These are phyloP conservation scores for Xiphias gladius DNA, from an alignment of 2,113 vertebrate genomes.

Conservation along the genomic window DNA sequence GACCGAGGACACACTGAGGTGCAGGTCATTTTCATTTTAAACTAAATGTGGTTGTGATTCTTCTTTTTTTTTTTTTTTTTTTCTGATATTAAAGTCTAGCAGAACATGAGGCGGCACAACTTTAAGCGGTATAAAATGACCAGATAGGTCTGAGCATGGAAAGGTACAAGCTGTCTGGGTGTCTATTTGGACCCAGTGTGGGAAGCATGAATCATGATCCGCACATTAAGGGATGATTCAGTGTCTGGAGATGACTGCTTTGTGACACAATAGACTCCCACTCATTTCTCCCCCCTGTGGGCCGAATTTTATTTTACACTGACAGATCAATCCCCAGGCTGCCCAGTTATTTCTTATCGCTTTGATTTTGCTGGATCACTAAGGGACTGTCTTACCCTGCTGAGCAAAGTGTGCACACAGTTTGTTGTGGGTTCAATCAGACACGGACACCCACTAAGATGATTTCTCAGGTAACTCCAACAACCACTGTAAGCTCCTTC, in stretches of 20 bases:
- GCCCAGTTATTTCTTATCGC: conserved; percentile 30
- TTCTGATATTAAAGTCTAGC: neutral
- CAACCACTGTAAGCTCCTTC: neutral
- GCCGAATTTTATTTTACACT: conserved; percentile 28
- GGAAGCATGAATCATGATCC: conserved; percentile 51
- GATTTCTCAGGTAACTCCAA: conserved; percentile 45
- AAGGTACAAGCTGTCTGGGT: neutral
- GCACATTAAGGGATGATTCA: conserved; percentile 42
- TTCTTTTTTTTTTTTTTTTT: too few relatives aligned
- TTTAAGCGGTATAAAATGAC: neutral
- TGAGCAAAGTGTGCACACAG: conserved; percentile 23
- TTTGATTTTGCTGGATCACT: conserved; percentile 44
- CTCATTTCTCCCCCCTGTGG: conserved; percentile 26
- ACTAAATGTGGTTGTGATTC: neutral
- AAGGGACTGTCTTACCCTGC: conserved; percentile 33
- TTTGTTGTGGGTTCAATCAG: conserved; percentile 27
- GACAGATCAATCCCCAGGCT: conserved; percentile 13
- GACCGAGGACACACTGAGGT: neutral
- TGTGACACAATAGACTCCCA: conserved; percentile 18
- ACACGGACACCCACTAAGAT: conserved; percentile 30
- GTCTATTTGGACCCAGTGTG: conserved; percentile 29
- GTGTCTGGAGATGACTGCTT: conserved; percentile 47
- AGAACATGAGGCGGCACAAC: neutral
- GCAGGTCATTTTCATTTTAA: too few relatives aligned
- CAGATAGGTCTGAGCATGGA: neutral